Base-by-base conservation (phyloP, 2,888 invertebrate species). In the Epiperipatus broadwayi region DNA sequence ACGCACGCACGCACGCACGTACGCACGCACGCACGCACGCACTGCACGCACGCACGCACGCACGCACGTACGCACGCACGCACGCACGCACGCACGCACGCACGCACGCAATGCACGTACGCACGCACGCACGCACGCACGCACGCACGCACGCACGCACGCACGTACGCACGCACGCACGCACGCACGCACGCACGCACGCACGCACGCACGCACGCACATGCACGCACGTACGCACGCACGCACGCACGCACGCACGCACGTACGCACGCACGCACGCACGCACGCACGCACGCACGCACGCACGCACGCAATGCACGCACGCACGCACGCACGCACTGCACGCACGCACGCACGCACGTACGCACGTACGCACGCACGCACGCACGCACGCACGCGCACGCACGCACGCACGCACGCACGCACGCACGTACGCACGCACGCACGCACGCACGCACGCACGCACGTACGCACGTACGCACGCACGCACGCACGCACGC, bases 31-130 rank as follows among this genome's bases (percentile, higher is more conserved):
- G 32, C 32, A 31, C 32, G 32, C 32, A 31, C 32, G n/a, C n/a
- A n/a, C n/a, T n/a, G n/a, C n/a, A n/a, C n/a, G n/a, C n/a, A n/a
- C n/a, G n/a, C n/a, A n/a, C 8, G 12, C 32, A 31, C 32, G 8
- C 32, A 31, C 32, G 32, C 32, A 31, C 27, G 35, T 29, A 35
- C 32, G 32, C 32, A 31, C 32, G 32, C 32, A 31, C 32, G 32
- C 12, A 31, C 32, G 32, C 32, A 31, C 12, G 32, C 8, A 31
- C 32, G 32, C 32, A 31, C 12, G 32, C 32, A 31, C 32, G 32
- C 32, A 31, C n/a, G n/a, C n/a, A n/a, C n/a, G n/a, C n/a, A n/a
- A n/a, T n/a, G n/a, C n/a, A n/a, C n/a, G n/a, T n/a, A n/a, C 12
- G 32, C 32, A 31, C 32, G 32, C 32, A 21, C 35, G 25, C 35